A percentile compares a stretch with the other conserved stretches of the same genome.
Conservation (phyloP, 2,113 vertebrate genomes). For the Naja naja region DNA sequence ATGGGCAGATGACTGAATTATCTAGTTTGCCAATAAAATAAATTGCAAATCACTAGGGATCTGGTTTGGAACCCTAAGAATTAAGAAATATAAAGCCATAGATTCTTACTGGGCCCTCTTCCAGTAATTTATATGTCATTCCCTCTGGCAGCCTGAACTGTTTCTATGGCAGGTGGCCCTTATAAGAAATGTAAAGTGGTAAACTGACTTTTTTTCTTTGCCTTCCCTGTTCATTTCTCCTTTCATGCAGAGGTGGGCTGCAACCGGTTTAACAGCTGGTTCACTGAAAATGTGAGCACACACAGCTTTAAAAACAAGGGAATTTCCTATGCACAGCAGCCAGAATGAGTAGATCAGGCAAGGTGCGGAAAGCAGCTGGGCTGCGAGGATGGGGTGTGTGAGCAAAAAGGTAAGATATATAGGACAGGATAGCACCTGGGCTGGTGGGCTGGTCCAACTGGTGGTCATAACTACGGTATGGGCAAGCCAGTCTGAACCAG, state of each 20-base stretch:
- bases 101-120: neutral
- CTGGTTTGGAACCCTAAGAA: neutral
- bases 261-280: no score
- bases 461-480: no score
- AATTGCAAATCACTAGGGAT: neutral
- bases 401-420: no score
- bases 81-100: neutral
- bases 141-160: neutral
- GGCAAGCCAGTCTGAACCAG: no score
- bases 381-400: no score
- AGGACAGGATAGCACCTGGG: no score
- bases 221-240: neutral
- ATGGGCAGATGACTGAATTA: neutral
- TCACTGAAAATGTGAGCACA: no score
- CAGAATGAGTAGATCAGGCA: no score
- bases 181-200: neutral
- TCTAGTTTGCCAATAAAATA: neutral
- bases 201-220: neutral
- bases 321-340: no score
- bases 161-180: neutral
- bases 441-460: no score
- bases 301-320: no score
- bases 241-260: neutral
- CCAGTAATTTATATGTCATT: neutral
- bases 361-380: no score